phyloP scores from a whole-genome alignment of 1,140 invertebrate species.

The Planococcus citri region DNA sequence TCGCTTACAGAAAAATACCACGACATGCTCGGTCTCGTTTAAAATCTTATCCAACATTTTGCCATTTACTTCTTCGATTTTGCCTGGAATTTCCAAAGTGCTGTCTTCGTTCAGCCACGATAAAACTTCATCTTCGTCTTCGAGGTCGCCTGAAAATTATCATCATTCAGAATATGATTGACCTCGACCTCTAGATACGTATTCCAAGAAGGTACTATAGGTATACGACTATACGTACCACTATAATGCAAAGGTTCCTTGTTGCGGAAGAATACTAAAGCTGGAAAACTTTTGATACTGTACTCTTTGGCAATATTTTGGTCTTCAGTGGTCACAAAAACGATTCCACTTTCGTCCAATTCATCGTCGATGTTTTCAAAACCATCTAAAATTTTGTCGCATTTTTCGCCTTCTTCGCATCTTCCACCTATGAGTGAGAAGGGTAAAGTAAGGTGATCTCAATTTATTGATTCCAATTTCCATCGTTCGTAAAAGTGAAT shows the following conservation, averaged over 20 bases:
- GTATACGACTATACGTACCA: conserved; percentile 33
- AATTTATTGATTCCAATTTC: no score
- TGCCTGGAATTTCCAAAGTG: conserved; percentile 78
- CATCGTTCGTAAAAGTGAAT: background rate
- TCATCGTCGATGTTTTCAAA: conserved; percentile 89
- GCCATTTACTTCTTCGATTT: conserved; percentile 85
- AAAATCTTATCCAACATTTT: conserved; percentile 86
- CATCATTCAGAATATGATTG: no score
- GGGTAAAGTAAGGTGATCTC: no score
- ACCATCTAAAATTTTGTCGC: conserved; percentile 69
- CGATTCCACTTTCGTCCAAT: conserved; percentile 80
- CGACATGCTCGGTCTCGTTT: conserved; percentile 73
- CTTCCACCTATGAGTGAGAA: conserved; percentile 47
- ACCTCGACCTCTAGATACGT: background rate
- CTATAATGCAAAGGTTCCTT: conserved; percentile 68
- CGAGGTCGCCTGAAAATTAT: conserved; percentile 60
- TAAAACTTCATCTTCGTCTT: conserved; percentile 80
- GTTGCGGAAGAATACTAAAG: conserved; percentile 80
- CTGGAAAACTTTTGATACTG: conserved; percentile 69
- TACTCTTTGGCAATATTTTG: conserved; percentile 65
- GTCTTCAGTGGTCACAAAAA: conserved; percentile 87
- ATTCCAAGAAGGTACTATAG: background rate
- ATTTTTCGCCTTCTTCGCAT: conserved; percentile 74
- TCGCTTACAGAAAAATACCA: conserved; percentile 90
- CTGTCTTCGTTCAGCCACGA: conserved; percentile 85